Percentiles rank a stretch among this genome's conserved stretches.
Conservation (phyloP, 1,140 invertebrate genomes). For the Telenomus remus region DNA sequence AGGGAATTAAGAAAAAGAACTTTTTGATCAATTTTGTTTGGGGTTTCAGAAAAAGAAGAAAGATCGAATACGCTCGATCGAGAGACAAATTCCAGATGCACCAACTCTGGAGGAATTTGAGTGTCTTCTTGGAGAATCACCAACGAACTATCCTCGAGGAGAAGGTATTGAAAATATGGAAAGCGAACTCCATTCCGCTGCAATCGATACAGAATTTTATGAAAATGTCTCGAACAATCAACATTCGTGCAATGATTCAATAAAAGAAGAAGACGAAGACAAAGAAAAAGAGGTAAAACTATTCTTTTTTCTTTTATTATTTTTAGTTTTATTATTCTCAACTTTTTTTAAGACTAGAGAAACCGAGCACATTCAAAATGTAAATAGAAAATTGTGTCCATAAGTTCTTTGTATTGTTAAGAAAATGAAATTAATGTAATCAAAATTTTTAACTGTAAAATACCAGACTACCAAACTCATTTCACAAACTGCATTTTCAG, state of each 20-base stretch:
- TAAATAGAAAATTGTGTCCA: no score
- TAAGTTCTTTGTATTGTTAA: no score
- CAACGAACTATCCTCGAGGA: slow-evolving; percentile 70
- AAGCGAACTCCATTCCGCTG: slow-evolving; percentile 73
- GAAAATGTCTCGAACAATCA: slow-evolving; percentile 62
- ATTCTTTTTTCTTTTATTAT: no score
- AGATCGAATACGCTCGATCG: slow-evolving; percentile 62
- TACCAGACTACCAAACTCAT: no score
- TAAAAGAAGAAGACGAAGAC: slow-evolving; percentile 23
- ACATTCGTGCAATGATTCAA: slow-evolving; percentile 17
- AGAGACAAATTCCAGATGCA: slow-evolving; percentile 70
- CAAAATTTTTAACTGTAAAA: no score
- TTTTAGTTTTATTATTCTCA: no score
- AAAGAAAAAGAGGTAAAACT: neutral
- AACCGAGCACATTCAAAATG: no score
- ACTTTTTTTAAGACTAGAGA: no score
- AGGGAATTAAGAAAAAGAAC: no score
- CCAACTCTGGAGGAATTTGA: slow-evolving; percentile 73
- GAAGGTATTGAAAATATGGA: slow-evolving; percentile 74
- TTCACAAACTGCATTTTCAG: no score
- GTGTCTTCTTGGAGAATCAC: slow-evolving; percentile 70
- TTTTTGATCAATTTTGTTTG: no score
- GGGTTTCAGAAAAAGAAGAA: slow-evolving; percentile 66
- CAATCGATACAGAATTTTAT: slow-evolving; percentile 70
- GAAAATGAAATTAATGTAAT: no score